These are phyloP conservation scores for Trissolcus brochymenae DNA, from an alignment of 2,888 invertebrate genomes.

Conservation along the genomic window DNA sequence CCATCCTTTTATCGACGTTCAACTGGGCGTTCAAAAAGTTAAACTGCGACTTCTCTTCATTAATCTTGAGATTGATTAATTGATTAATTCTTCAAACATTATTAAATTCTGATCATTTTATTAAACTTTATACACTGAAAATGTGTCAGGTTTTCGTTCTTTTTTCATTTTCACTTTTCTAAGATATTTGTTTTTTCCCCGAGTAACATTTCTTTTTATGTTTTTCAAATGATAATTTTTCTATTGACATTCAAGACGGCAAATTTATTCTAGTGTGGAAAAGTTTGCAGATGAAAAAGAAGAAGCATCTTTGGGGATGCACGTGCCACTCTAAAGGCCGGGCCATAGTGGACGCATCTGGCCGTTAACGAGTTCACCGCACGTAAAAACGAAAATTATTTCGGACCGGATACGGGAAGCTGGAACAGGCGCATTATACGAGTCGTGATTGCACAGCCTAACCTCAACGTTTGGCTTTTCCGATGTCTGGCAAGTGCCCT, in stretches of 20 bases:
- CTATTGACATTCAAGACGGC: neutral
- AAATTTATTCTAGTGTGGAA: neutral
- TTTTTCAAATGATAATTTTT: constrained; percentile 1
- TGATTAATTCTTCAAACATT: too few species aligned
- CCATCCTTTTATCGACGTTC: too few species aligned
- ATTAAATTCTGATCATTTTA: too few species aligned
- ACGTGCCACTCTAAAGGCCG: neutral
- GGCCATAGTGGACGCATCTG: neutral
- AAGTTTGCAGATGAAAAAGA: neutral
- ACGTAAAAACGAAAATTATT: constrained; percentile 42
- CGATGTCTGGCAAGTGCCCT: constrained; percentile 43
- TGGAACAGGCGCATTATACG: constrained; percentile 31
- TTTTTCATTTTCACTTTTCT: too few species aligned
- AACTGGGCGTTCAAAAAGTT: too few species aligned
- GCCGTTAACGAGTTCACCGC: constrained; percentile 32
- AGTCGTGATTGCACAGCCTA: constrained; percentile 32
- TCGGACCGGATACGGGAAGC: constrained; percentile 32
- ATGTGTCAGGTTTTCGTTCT: neutral
- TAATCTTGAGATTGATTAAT: too few species aligned
- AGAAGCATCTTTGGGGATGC: neutral
- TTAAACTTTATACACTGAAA: too few species aligned
- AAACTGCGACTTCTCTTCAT: too few species aligned
- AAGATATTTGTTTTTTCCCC: too few species aligned
- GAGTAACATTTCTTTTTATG: neutral
- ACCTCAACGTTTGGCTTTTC: constrained; percentile 36